Evolutionary conservation across 2,888 invertebrate genomes (phyloP).

Genomic region (Macropis europaea): DNA sequence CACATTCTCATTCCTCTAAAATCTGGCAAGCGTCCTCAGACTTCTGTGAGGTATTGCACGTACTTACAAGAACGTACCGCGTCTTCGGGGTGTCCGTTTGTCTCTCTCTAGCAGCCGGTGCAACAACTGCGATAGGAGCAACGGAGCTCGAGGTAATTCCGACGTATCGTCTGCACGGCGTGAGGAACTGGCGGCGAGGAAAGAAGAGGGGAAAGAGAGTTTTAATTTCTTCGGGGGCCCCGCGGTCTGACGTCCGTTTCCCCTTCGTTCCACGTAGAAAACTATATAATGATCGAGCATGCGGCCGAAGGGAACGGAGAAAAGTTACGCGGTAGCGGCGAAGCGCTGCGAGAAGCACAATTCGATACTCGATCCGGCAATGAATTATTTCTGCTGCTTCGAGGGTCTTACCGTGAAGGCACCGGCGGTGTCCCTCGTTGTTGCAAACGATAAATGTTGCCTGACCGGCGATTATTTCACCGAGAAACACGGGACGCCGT

Average conservation of each 20-base stretch:
- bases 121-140: slow-evolving; percentile 41
- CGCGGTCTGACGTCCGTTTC: slow-evolving; percentile 7
- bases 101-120: neutral
- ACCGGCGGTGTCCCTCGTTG: slow-evolving; percentile 5
- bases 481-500: neutral
- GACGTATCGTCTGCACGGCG: slow-evolving; percentile 5
- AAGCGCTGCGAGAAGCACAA: slow-evolving; percentile 5
- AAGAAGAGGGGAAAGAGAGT: slow-evolving; percentile 9
- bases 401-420: slow-evolving; percentile 32
- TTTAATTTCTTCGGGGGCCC: slow-evolving; percentile 50
- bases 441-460: slow-evolving; percentile 52
- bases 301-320: slow-evolving; percentile 3
- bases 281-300: neutral
- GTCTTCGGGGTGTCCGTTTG: slow-evolving; percentile 20
- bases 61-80: slow-evolving; percentile 37
- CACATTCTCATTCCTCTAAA: too few relatives aligned
- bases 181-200: neutral
- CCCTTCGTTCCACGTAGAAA: neutral
- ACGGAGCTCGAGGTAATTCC: slow-evolving; percentile 34
- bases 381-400: slow-evolving; percentile 44
- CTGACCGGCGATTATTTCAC: slow-evolving; percentile 31
- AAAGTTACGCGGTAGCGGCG: slow-evolving; percentile 18
- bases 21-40: too few relatives aligned
- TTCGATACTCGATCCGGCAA: slow-evolving; percentile 1
- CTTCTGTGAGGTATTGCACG: too few relatives aligned